Conservation (phyloP, 2,113 vertebrate genomes). For the Cyphomyrus discorhynchus region DNA sequence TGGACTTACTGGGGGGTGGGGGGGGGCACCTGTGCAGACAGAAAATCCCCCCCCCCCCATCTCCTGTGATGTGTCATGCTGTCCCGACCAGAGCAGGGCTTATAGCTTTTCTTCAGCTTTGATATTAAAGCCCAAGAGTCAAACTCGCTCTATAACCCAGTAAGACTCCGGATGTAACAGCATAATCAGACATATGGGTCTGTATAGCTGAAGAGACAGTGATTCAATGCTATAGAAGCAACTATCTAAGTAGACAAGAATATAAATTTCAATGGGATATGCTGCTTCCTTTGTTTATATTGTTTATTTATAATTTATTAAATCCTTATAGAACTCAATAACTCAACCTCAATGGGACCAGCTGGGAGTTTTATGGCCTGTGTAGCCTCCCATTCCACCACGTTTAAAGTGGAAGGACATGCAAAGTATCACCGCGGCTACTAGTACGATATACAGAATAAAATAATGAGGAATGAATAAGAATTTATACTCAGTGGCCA, state of each 20-base stretch:
- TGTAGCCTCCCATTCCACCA: not conserved
- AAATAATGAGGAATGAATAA: not conserved
- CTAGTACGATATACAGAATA: not conserved
- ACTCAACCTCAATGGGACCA: not conserved
- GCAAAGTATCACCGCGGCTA: not conserved
- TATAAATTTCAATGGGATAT: not conserved
- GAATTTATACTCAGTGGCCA: not conserved
- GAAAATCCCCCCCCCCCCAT: not conserved
- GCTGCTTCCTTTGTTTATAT: not conserved
- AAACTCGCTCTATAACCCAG: not conserved
- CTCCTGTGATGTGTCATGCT: not conserved
- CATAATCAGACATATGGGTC: not conserved
- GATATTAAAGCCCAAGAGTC: not conserved
- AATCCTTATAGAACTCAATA: not conserved
- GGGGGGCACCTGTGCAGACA: not conserved
- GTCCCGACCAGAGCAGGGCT: not conserved
- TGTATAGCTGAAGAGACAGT: not conserved
- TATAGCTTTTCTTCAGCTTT: not conserved
- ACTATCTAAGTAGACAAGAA: not conserved
- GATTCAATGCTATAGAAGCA: not conserved
- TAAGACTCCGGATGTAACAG: not conserved
- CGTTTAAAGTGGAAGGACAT: not conserved
- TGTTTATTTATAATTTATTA: not conserved
- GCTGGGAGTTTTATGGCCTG: not conserved
- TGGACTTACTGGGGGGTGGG: not conserved